These are phyloP conservation scores for Syrista parreyssii DNA, from an alignment of 2,888 invertebrate genomes.

Conservation along the genomic window DNA sequence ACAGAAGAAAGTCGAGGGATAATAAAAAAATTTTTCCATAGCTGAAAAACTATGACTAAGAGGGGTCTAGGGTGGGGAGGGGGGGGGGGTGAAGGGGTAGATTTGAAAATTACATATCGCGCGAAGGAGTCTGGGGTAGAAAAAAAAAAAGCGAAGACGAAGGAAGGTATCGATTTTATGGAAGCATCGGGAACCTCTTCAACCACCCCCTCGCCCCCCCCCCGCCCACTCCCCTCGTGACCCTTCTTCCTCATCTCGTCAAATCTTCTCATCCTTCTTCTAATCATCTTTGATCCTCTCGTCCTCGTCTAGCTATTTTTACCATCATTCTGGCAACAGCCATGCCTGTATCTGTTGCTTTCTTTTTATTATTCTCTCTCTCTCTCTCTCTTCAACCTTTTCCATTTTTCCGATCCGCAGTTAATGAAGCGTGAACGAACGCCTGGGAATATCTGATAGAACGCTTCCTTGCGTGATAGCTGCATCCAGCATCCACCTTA, in stretches of 20 bases:
- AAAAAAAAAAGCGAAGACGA: neutral
- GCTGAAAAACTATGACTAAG: neutral
- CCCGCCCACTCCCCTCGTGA: neutral
- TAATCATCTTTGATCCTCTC: neutral
- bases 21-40: neutral
- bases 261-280: neutral
- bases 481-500: neutral
- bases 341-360: neutral
- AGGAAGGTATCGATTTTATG: neutral
- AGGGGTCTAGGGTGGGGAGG: neutral
- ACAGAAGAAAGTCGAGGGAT: neutral
- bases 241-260: neutral
- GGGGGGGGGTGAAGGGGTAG: neutral
- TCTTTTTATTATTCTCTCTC: neutral
- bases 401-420: constrained; percentile 51
- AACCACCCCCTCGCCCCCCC: neutral
- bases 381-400: constrained; percentile 28
- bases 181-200: neutral
- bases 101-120: neutral
- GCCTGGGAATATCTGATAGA: constrained; percentile 42
- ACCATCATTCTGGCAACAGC: neutral
- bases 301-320: neutral
- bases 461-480: constrained; percentile 6
- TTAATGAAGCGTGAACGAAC: constrained; percentile 56
- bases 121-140: neutral